These are phyloP conservation scores for Petaurus breviceps DNA, from an alignment of 2,113 vertebrate genomes.

Conservation along the genomic window DNA sequence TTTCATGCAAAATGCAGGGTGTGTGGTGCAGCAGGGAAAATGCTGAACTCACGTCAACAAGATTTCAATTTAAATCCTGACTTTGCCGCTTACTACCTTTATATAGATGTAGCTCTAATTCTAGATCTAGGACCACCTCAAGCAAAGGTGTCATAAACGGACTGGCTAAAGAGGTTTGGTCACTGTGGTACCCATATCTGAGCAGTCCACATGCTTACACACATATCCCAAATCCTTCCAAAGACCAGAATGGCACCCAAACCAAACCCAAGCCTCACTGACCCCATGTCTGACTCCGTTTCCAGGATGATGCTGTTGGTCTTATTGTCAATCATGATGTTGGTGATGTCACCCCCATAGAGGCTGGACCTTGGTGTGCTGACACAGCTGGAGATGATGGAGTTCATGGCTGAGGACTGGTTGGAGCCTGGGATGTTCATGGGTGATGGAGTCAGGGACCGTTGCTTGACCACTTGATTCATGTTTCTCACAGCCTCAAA, in stretches of 20 bases:
- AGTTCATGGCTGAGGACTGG: constrained; percentile 95
- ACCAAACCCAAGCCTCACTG: constrained; percentile 1
- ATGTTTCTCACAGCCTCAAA: constrained; percentile 96
- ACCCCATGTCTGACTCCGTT: constrained; percentile 89
- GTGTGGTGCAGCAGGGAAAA: neutral
- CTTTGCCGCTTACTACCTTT: neutral
- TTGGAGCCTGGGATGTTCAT: constrained; percentile 99
- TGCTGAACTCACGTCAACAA: neutral
- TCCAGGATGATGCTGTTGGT: constrained; percentile 92
- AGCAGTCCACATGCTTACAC: neutral
- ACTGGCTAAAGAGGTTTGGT: neutral
- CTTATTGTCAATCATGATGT: constrained; percentile 92
- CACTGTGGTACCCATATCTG: neutral
- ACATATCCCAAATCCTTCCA: neutral
- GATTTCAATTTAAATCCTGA: neutral
- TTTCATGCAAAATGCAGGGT: neutral
- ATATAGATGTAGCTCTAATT: neutral
- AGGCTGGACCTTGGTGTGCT: constrained; percentile 94
- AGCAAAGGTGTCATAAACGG: neutral
- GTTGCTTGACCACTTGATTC: constrained; percentile 95
- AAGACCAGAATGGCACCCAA: fast-evolving
- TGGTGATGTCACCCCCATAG: constrained; percentile 91
- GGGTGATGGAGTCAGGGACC: constrained; percentile 91
- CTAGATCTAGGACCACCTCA: neutral
- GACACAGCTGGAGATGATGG: constrained; percentile 92